phyloP scores from a whole-genome alignment of 1,140 invertebrate genomes.

The Daktulosphaira vitifoliae region DNA sequence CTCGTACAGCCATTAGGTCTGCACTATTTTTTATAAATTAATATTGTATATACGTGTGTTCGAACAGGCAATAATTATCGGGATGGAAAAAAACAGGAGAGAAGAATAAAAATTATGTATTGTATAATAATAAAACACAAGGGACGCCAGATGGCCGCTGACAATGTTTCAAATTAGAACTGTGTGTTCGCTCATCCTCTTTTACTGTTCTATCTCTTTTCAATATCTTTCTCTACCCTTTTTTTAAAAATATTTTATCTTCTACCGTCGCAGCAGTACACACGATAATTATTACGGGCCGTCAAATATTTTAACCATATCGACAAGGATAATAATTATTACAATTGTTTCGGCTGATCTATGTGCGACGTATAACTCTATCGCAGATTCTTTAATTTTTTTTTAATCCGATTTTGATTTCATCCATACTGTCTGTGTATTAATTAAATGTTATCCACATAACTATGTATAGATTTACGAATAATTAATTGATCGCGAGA shows the following conservation, averaged over 20 bases:
- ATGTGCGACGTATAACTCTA: too few relatives aligned
- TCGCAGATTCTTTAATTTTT: too few relatives aligned
- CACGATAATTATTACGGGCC: constrained; percentile 15
- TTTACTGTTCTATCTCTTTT: neutral
- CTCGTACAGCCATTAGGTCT: too few relatives aligned
- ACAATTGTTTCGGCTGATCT: neutral
- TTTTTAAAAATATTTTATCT: constrained; percentile 18
- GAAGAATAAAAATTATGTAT: constrained; percentile 20
- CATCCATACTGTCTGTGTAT: too few relatives aligned
- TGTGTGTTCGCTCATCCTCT: constrained; percentile 1
- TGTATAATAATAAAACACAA: constrained; percentile 33
- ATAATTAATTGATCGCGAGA: too few relatives aligned
- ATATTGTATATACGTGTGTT: too few relatives aligned
- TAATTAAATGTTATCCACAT: too few relatives aligned
- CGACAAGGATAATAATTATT: constrained; percentile 6
- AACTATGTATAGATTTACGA: too few relatives aligned
- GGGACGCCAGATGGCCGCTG: constrained; percentile 32
- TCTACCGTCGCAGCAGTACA: neutral
- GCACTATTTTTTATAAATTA: too few relatives aligned
- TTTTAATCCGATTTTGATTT: neutral
- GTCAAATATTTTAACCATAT: constrained; percentile 6
- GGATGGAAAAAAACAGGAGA: neutral
- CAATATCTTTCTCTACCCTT: neutral
- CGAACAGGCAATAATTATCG: constrained; percentile 25
- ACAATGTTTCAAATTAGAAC: constrained; percentile 33